Evolutionary conservation across 2,113 vertebrate species (phyloP).

Genomic region (Acanthochromis polyacanthus): DNA sequence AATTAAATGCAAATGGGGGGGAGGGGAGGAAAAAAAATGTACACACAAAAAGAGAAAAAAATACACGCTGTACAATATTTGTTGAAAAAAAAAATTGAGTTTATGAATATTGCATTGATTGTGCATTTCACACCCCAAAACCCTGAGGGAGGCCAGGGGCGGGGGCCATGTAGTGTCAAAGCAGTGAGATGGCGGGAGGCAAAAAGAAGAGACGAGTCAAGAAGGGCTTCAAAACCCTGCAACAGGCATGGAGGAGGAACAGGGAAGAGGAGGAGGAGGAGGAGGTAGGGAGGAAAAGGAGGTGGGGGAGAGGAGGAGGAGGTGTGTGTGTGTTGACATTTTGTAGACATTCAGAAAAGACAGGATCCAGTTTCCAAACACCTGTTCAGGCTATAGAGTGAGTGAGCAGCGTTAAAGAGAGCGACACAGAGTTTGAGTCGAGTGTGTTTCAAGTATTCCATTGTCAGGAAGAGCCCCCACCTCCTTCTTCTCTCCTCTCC

Average conservation of each 20-base stretch:
- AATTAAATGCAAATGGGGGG: conserved; percentile 89
- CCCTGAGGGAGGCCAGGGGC: conserved; percentile 81
- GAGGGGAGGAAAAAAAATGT: conserved; percentile 79
- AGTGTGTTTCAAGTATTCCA: conserved; percentile 85
- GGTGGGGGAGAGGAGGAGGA: conserved; percentile 57
- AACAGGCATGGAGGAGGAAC: conserved; percentile 55
- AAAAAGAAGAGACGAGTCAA: conserved; percentile 35
- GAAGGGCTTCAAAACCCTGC: conserved; percentile 74
- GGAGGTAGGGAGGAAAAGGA: conserved; percentile 48
- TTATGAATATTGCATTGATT: conserved; percentile 97
- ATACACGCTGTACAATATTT: conserved; percentile 90
- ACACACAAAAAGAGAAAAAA: conserved; percentile 80
- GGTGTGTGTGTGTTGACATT: conserved; percentile 79
- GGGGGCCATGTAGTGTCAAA: conserved; percentile 81
- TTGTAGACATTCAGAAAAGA: conserved; percentile 85
- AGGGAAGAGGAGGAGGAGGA: neutral
- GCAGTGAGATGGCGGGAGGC: conserved; percentile 87
- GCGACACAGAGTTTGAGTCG: conserved; percentile 72
- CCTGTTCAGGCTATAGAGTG: conserved; percentile 88
- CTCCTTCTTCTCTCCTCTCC: conserved; percentile 56
- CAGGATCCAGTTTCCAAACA: conserved; percentile 85
- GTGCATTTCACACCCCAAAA: conserved; percentile 91
- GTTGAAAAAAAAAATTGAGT: conserved; percentile 76
- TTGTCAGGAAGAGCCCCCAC: conserved; percentile 74
- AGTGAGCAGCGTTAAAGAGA: conserved; percentile 87